Evolutionary conservation across 2,888 invertebrate species (phyloP), one percentile per base, ranked within the genome.

Genomic region (Nesidiocoris tenuis): DNA sequence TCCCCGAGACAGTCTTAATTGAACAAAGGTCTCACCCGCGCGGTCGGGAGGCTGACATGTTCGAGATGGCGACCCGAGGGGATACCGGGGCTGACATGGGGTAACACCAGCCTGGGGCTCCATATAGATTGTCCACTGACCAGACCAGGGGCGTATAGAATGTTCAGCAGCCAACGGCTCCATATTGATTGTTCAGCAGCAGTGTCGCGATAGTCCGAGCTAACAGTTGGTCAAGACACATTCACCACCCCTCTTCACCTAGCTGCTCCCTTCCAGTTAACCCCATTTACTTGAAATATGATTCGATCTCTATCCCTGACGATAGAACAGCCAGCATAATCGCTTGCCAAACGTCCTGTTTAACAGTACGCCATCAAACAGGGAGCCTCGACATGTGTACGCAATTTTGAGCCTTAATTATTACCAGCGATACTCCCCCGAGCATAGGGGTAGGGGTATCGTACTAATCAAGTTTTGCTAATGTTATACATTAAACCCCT

Each of bases 151-250:
- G n/a, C n/a, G n/a, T n/a, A n/a, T n/a, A n/a, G n/a, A n/a, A n/a
- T n/a, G n/a, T n/a, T n/a, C n/a, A 16, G 22, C 19, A 54, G 55
- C 18, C 39, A 54, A 22, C n/a, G 54, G 66, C 39, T 21, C 39
- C 39, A 18, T 65, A 67, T 67, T 67, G 67, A 67, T 67, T 67
- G 21, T 56, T 18, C 56, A 39, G 39, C n/a, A 19, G 7, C 67
- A 1, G n/a, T 1, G 39, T 39, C 3, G 12, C 39, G 39, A 12
- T 39, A 39, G 17, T 56, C 17, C 55, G 22, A 67, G 67, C 67
- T 54, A 67, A 67, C 67, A 67, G 67, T 67, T 67, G 67, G 67
- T 67, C 67, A 54, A 67, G 56, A 39, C 67, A 67, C 55, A 67
- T 67, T 56, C 67, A 7, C 39, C 9, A 39, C 66, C 39, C n/a